Evolutionary conservation across 2,113 vertebrate genomes (phyloP).

Genomic region (Thymallus thymallus): DNA sequence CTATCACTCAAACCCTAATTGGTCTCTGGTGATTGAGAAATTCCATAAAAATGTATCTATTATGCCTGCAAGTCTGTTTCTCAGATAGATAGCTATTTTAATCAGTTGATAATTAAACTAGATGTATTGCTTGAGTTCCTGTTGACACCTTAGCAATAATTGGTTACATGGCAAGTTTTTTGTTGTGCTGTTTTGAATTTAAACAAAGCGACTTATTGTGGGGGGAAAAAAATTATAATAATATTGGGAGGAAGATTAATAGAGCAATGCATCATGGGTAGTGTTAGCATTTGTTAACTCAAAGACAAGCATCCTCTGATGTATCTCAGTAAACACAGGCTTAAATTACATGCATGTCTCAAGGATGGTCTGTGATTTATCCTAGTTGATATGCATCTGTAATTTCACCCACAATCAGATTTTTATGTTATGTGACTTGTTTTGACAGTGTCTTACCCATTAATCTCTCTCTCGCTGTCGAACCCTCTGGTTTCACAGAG

Average conservation of each 20-base stretch:
- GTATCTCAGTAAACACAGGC: neutral
- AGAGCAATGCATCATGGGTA: neutral
- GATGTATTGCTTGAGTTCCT: conserved; percentile 61
- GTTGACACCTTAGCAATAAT: conserved; percentile 64
- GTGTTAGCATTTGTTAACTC: neutral
- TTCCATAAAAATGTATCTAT: conserved; percentile 73
- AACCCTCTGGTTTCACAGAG: no score
- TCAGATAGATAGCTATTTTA: conserved; percentile 62
- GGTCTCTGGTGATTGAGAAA: conserved; percentile 75
- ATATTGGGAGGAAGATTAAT: neutral
- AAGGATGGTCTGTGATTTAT: neutral
- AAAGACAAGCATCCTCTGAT: neutral
- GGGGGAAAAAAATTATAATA: no score
- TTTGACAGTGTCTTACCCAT: conserved; percentile 28
- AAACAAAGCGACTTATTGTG: neutral
- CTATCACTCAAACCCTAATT: conserved; percentile 72
- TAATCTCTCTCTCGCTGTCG: no score
- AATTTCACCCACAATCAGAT: neutral
- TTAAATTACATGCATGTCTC: neutral
- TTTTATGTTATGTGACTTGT: conserved; percentile 32
- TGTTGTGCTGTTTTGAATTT: neutral
- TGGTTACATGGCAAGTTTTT: conserved; percentile 29
- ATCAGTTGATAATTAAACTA: conserved; percentile 71
- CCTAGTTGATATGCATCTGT: neutral
- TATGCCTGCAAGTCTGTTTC: conserved; percentile 65